Evolutionary conservation across 2,888 invertebrate genomes (phyloP), one percentile per base, ranked within the genome.

Genomic region (Aradus depressus): DNA sequence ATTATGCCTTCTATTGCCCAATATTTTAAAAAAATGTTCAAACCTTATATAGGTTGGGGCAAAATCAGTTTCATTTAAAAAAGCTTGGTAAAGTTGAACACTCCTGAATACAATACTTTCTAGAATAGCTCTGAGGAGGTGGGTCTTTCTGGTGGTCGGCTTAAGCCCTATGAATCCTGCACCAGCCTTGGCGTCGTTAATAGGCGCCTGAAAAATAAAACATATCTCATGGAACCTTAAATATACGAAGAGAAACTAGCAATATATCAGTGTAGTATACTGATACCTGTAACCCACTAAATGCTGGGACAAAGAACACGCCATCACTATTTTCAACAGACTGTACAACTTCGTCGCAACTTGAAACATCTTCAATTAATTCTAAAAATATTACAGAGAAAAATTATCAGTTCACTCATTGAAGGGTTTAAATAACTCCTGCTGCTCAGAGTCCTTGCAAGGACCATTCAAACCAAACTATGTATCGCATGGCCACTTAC

Each of bases 271-370:
- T n/a, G 52, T 53, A 61, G 65, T 71, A 35, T 14, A 14, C 16
- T n/a, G 32, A 44, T 69, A 88, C 89, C 66, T 89, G 87, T 47
- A 90, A 70, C 28, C 91, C 91, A 67, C 84, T 85, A 62, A 92
- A 91, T 0, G 89, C 89, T 2, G 93, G 91, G 60, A 93, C 75
- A 66, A 93, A 93, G 66, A 76, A 88, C 2, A 88, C 82, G 4
- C 85, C 89, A 62, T 81, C 81, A 1, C 80, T 76, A 64, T 83
- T 76, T 0, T 73, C 64, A 0, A 85, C 81, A 0, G 80, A 78
- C 44, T 68, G 67, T 0, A 88, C 88, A 55, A 88, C 72, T 4
- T 70, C 71, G 0, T 80, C 74, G 0, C 82, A 77, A 53, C 84
- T 80, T 54, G 73, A n/a, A 6, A 44, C 26, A 35, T 55, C 43